phyloP scores from a whole-genome alignment of 2,113 vertebrate species.

The zebrafish (Danio rerio) region GRCz12tu NC_133196.1:29145001-29145500 shows the following conservation, averaged over 20 bases:
- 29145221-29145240: background rate
- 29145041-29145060: constrained; percentile 94
- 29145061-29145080: constrained; percentile 99
- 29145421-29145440: background rate
- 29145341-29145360: constrained; percentile 98
- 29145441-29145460: background rate
- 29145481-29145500: constrained; percentile 99
- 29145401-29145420: background rate
- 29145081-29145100: constrained; percentile 93
- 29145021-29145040: constrained; percentile 93
- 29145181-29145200: background rate
- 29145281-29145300: constrained; percentile 98
- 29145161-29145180: background rate
- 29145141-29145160: constrained; percentile 96
- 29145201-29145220: background rate
- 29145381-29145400: constrained; percentile 98
- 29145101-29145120: constrained; percentile 97
- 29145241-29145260: constrained; percentile 80
- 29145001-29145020: constrained; percentile 85
- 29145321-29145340: constrained; percentile 96
- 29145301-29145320: constrained; percentile 91
- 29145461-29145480: constrained; percentile 55
- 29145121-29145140: constrained; percentile 99
- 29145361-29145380: constrained; percentile 96
- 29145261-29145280: constrained; percentile 99